Percentiles rank a stretch among this genome's conserved stretches.
These are phyloP conservation scores for Lota lota DNA, from an alignment of 2,113 vertebrate genomes.

Conservation along the genomic window DNA sequence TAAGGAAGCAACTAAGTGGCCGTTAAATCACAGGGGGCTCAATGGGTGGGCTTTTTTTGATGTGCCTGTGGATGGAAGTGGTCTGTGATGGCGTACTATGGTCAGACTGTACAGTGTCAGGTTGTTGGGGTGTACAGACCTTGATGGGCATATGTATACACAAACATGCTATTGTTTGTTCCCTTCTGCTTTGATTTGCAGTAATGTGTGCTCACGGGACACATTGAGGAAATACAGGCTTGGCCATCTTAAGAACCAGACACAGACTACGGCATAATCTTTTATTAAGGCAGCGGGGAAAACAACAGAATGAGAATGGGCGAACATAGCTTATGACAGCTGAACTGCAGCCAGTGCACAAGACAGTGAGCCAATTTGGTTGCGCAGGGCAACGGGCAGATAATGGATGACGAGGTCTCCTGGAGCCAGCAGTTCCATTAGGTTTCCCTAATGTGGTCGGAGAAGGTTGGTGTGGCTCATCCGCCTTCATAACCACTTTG, in stretches of 20 bases:
- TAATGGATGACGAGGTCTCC: constrained; percentile 72
- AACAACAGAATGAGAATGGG: constrained; percentile 42
- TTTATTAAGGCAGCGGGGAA: constrained; percentile 49
- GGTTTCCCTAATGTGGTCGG: constrained; percentile 74
- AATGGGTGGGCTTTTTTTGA: neutral
- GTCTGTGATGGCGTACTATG: neutral
- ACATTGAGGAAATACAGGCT: constrained; percentile 29
- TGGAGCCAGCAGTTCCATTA: constrained; percentile 78
- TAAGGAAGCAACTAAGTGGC: constrained; percentile 3
- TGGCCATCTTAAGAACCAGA: constrained; percentile 18
- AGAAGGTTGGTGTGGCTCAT: constrained; percentile 64
- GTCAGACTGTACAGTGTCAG: neutral
- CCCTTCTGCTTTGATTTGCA: constrained; percentile 27
- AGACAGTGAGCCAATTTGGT: constrained; percentile 50
- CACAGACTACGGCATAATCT: neutral
- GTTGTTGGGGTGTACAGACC: neutral
- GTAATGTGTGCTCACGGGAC: constrained; percentile 37
- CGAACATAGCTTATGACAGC: constrained; percentile 44
- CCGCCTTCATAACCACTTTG: constrained; percentile 69
- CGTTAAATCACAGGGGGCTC: constrained; percentile 1
- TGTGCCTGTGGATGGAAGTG: neutral
- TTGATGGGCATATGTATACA: constrained; percentile 19
- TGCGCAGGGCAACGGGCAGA: constrained; percentile 66
- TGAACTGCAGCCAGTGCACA: constrained; percentile 42
- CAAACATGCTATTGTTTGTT: constrained; percentile 13